Evolutionary conservation across 2,888 invertebrate genomes (phyloP).

Genomic region (Lepidonotus clava): DNA sequence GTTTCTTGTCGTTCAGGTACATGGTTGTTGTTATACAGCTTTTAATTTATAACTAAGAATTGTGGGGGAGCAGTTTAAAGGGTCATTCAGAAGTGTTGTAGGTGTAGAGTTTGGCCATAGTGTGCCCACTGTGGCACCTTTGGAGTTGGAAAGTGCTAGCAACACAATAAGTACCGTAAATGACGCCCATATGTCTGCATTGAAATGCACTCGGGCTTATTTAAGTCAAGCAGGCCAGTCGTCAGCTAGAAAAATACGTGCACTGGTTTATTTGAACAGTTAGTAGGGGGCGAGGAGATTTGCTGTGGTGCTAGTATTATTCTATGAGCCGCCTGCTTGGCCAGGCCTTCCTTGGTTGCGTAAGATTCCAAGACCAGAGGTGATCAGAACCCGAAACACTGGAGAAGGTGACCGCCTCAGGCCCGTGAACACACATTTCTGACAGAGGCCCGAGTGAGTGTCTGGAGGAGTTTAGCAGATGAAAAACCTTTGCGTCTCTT

Average conservation of each 20-base stretch:
- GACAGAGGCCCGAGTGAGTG: too few relatives aligned
- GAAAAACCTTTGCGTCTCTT: too few relatives aligned
- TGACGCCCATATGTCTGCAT: not conserved
- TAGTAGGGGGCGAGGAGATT: not conserved
- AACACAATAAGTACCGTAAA: slow-evolving; percentile 31
- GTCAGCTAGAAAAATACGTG: slow-evolving; percentile 12
- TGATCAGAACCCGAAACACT: not conserved
- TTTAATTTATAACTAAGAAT: too few relatives aligned
- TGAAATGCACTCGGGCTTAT: slow-evolving; percentile 29
- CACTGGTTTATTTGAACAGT: slow-evolving; percentile 14
- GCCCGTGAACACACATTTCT: too few relatives aligned
- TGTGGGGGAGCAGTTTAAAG: too few relatives aligned
- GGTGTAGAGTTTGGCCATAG: too few relatives aligned
- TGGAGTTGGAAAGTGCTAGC: slow-evolving; percentile 3
- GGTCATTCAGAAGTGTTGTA: too few relatives aligned
- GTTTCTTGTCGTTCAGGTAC: too few relatives aligned
- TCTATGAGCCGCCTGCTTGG: not conserved
- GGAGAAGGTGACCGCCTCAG: not conserved
- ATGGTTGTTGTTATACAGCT: too few relatives aligned
- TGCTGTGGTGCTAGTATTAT: not conserved
- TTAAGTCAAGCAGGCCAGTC: slow-evolving; percentile 30
- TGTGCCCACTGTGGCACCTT: too few relatives aligned
- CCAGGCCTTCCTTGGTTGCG: not conserved
- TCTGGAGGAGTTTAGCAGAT: too few relatives aligned
- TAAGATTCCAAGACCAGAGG: not conserved